Evolutionary conservation across 2,888 invertebrate species (phyloP), one percentile per base, ranked within the genome.

Genomic region (Apotomis turbidana): DNA sequence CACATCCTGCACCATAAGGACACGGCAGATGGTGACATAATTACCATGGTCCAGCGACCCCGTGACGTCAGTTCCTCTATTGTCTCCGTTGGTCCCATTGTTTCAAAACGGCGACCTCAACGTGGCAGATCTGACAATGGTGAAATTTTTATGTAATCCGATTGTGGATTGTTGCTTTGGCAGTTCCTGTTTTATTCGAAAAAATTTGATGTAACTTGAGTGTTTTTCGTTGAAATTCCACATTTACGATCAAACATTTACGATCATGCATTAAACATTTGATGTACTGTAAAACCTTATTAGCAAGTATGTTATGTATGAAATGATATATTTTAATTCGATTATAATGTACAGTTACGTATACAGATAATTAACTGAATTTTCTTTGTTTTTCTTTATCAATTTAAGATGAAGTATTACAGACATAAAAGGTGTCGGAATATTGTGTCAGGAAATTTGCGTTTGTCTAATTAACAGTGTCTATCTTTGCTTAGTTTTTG

Each of bases 61-160:
- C 72, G 69, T 85, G 83, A 85, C 86, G 85, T 85, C 84, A 86
- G 46, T 46, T 57, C 75, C 83, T 70, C 84, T 81, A 91, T 91
- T 91, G 91, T 91, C 82, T 85, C 75, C 78, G 74, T 73, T 41
- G 41, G 41, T 9, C 57, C 27, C 44, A 68, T 71, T 71, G 67
- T 67, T 71, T 71, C 41, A 68, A 84, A 82, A 92, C 90, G 90
- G 90, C 89, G 78, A 85, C 82, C 80, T 83, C 83, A 84, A 55
- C 61, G 62, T 57, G 71, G 60, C 60, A 71, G 36, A 46, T 80
- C 81, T 81, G 81, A 81, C 68, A 74, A 82, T 83, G 81, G 81
- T 77, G 83, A 87, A 84, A 86, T 81, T 83, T 81, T 78, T 76
- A 81, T 79, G 78, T 81, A 81, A 79, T 80, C 78, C 76, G 76